Evolutionary conservation across 2,888 invertebrate species (phyloP).

Genomic region (Chrysolina haemoptera): DNA sequence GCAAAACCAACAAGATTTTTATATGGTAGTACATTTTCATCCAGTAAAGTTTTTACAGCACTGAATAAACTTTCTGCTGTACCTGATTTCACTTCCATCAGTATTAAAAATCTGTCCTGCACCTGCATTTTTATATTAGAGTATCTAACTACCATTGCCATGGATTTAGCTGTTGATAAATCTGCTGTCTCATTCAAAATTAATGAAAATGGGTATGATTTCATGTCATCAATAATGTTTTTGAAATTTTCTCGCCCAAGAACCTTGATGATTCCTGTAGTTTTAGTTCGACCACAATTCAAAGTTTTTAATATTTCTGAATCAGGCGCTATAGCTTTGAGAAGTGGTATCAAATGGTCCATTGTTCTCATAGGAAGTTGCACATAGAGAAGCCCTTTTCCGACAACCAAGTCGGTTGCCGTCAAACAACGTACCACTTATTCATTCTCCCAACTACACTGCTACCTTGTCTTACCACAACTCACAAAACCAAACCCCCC

Average conservation of each 20-base stretch:
- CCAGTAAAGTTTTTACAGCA: conserved; percentile 1
- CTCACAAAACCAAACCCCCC: too few relatives aligned
- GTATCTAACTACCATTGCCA: conserved; percentile 21
- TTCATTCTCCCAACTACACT: too few relatives aligned
- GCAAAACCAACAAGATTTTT: conserved; percentile 20
- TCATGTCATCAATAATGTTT: conserved; percentile 9
- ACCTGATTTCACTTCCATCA: neutral
- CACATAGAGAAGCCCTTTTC: neutral
- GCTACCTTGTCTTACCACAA: too few relatives aligned
- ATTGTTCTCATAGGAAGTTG: neutral
- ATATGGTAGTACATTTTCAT: conserved; percentile 18
- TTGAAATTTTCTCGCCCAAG: neutral
- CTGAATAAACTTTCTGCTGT: conserved; percentile 11
- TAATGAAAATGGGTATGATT: conserved; percentile 20
- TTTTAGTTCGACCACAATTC: conserved; percentile 4
- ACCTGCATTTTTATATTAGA: conserved; percentile 5
- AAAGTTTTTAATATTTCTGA: conserved; percentile 5
- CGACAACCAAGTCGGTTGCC: neutral
- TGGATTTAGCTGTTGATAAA: conserved; percentile 7
- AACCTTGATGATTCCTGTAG: conserved; percentile 11
- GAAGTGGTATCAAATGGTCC: conserved; percentile 13
- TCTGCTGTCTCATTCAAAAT: conserved; percentile 18
- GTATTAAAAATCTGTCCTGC: conserved; percentile 24
- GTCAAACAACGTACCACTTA: neutral
- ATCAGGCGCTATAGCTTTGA: conserved; percentile 4